Evolutionary conservation across 2,888 invertebrate genomes (phyloP), one percentile per base, ranked within the genome.

Genomic region (Ethmia dodecea): DNA sequence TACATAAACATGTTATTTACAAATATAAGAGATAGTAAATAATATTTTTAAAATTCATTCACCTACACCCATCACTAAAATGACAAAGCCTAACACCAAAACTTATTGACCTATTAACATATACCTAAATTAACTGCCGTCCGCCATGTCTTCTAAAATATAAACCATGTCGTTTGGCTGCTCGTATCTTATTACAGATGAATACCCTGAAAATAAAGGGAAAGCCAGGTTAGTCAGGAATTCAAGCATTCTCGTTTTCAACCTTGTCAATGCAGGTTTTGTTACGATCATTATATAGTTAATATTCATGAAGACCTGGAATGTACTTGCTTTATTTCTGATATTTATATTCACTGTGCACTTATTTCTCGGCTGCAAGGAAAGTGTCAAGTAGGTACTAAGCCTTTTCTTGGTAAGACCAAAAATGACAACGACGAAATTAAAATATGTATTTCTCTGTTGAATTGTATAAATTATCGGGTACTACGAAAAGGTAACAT

Each of bases 121-220:
- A n/a, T n/a, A n/a, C n/a, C n/a, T n/a, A 27, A 22, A 20, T 16
- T 35, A 39, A 5, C 72, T 57, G 77, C 83, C 58, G n/a, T 65
- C 66, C 0, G 51, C 42, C 42, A 59, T 54, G 18, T 76, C 74
- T 34, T 88, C 88, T 45, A 90, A 79, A 84, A 92, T 91, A 54
- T 89, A 88, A 52, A 92, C 89, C 56, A 89, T 90, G 63, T 92
- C 92, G 45, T 86, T 88, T 22, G 90, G 91, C 57, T 91, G 89
- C 52, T 90, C 89, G 68, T 92, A 92, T 49, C 88, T 81, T 45
- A 89, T 83, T 49, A 86, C 67, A 8, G 78, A 70, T 1, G 77
- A 55, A 43, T 72, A 79, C 34, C 67, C 79, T 79, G 71, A 68
- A 69, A 31, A 32, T 44, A 47, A 35, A 42, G 39, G 29, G 15